phyloP scores from a whole-genome alignment of 1,140 invertebrate species.

The Harpegnathos saltator region DNA sequence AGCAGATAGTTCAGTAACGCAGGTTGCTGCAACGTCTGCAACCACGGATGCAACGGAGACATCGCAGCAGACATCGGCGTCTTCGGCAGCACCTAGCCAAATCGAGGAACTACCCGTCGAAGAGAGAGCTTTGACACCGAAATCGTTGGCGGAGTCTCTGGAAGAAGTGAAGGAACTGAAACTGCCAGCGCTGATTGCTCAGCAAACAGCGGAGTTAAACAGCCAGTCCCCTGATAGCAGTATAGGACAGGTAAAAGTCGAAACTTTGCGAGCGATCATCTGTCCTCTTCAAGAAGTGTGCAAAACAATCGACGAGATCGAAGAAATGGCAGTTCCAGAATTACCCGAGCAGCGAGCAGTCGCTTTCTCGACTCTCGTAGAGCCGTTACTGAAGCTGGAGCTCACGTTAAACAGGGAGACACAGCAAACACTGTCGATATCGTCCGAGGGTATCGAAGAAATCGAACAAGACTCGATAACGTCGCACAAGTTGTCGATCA shows the following conservation, averaged over 20 bases:
- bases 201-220: conserved; percentile 10
- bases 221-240: conserved; percentile 26
- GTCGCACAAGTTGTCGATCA: neutral
- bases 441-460: conserved; percentile 21
- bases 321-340: conserved; percentile 22
- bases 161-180: conserved; percentile 24
- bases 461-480: neutral
- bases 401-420: conserved; percentile 1
- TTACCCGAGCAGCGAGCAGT: conserved; percentile 1
- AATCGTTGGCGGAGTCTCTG: neutral
- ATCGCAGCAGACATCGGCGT: neutral
- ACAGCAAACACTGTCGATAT: neutral
- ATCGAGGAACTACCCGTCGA: neutral
- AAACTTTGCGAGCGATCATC: conserved; percentile 29
- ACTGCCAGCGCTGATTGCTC: neutral
- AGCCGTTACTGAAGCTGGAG: conserved; percentile 64
- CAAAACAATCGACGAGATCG: conserved; percentile 22
- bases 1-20: neutral
- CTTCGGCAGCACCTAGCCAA: conserved; percentile 1
- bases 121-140: conserved; percentile 26
- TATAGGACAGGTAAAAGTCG: conserved; percentile 39
- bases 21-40: neutral
- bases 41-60: neutral
- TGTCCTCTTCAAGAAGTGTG: conserved; percentile 46
- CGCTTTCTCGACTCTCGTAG: conserved; percentile 28